Conservation (phyloP, 2,113 vertebrate species). For the Tenebrosternarchus preto region DNA sequence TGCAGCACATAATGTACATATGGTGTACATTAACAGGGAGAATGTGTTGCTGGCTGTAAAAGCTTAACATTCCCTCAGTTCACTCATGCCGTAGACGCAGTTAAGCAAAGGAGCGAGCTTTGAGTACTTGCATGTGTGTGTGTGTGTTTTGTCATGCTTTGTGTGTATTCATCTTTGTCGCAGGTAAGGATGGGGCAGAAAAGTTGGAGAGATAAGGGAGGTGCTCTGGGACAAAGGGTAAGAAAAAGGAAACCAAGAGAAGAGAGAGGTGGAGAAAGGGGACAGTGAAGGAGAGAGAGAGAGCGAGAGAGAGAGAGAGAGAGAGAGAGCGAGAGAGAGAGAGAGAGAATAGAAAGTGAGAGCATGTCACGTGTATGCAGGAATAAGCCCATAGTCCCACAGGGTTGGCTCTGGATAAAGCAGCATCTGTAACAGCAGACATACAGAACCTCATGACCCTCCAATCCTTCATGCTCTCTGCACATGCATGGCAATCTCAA, state of each 20-base stretch:
- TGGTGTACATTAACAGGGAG: constrained; percentile 41
- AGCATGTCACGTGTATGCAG: constrained; percentile 64
- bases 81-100: neutral
- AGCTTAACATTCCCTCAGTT: constrained; percentile 16
- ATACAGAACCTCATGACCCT: constrained; percentile 45
- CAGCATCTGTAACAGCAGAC: constrained; percentile 47
- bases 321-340: constrained; percentile 36
- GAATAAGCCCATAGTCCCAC: constrained; percentile 62
- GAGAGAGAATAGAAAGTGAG: constrained; percentile 36
- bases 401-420: constrained; percentile 52
- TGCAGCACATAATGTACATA: constrained; percentile 22
- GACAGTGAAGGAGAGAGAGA: constrained; percentile 44
- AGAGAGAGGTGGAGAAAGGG: constrained; percentile 38
- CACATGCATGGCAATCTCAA: constrained; percentile 45
- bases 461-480: constrained; percentile 56
- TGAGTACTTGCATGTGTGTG: neutral
- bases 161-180: constrained; percentile 10
- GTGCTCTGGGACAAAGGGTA: neutral
- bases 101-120: neutral
- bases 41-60: constrained; percentile 27
- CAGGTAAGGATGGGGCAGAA: constrained; percentile 29
- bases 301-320: constrained; percentile 45
- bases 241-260: constrained; percentile 42
- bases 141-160: too few relatives aligned
- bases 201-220: constrained; percentile 34